A percentile compares a stretch with the other conserved stretches of the same genome.
Conservation (phyloP, 2,888 invertebrate genomes). For the Lordiphosa fenestrarum region DNA sequence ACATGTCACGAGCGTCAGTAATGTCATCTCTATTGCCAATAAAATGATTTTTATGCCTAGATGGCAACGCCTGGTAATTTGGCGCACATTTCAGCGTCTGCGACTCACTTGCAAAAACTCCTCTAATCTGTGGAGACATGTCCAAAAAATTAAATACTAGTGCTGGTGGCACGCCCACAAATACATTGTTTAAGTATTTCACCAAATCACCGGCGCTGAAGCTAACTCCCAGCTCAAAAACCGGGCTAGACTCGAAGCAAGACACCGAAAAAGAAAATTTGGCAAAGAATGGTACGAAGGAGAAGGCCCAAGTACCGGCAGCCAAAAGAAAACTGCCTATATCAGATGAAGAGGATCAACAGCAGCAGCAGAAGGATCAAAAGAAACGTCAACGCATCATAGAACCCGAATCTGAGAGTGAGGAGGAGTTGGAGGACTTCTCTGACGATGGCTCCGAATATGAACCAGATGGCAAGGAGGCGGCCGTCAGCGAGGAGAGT, state of each 20-base stretch:
- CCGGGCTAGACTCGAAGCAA: constrained; percentile 45
- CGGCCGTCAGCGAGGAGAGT: constrained; percentile 34
- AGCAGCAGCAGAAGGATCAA: constrained; percentile 81
- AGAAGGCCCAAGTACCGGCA: constrained; percentile 29
- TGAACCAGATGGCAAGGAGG: constrained; percentile 43
- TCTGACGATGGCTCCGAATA: constrained; percentile 55
- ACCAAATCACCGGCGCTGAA: constrained; percentile 82
- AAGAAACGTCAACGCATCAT: constrained; percentile 73
- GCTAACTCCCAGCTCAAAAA: constrained; percentile 38
- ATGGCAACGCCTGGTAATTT: constrained; percentile 15
- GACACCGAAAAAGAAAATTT: constrained; percentile 39
- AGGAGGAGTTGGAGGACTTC: constrained; percentile 63
- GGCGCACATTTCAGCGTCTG: constrained; percentile 61
- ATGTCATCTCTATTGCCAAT: no score
- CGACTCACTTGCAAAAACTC: constrained; percentile 6
- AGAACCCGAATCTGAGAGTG: constrained; percentile 64
- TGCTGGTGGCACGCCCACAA: constrained; percentile 77
- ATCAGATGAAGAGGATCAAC: constrained; percentile 35
- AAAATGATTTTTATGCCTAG: no score
- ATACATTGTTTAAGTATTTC: constrained; percentile 87
- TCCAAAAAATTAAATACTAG: constrained; percentile 75
- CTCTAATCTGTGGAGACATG: constrained; percentile 40
- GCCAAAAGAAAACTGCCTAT: constrained; percentile 60
- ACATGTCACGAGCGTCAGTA: no score
- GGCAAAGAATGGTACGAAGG: constrained; percentile 14